Percentiles rank a stretch among this genome's conserved stretches.
Evolutionary conservation across 2,113 vertebrate species (phyloP).

Genomic region (Hippocampus comes): DNA sequence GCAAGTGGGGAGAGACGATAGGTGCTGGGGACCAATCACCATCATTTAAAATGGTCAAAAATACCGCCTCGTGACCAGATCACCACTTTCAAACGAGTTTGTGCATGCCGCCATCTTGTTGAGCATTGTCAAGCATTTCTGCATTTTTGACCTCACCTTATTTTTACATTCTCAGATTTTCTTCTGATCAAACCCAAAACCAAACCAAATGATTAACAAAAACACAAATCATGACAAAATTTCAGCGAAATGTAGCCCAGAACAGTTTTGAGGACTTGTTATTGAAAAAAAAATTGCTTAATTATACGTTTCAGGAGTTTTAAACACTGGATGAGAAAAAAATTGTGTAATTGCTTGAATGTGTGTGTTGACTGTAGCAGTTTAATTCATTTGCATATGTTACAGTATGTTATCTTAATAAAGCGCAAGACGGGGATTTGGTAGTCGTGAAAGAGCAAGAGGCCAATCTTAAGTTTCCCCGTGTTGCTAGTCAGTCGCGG

Average conservation of each 20-base stretch:
- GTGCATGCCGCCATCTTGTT: no score
- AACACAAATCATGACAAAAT: no score
- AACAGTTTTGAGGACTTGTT: not conserved
- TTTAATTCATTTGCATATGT: not conserved
- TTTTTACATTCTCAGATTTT: no score
- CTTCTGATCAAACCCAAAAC: no score
- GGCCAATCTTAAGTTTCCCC: conserved; percentile 26
- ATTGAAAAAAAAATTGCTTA: not conserved
- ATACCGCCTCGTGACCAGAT: no score
- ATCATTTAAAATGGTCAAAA: no score
- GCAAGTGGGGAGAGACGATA: no score
- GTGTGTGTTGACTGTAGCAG: not conserved
- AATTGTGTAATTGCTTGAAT: not conserved
- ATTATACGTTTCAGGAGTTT: not conserved
- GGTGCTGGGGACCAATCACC: no score
- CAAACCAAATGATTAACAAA: no score
- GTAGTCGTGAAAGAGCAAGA: conserved; percentile 26
- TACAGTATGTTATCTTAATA: conserved; percentile 12
- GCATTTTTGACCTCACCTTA: no score
- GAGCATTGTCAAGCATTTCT: no score
- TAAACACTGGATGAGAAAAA: not conserved
- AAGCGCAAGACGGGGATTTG: conserved; percentile 15
- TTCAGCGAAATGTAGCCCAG: not conserved
- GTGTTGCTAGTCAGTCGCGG: conserved; percentile 31
- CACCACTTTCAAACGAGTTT: no score